Conservation (phyloP, 2,113 vertebrate genomes). For the Noctilio leporinus region DNA sequence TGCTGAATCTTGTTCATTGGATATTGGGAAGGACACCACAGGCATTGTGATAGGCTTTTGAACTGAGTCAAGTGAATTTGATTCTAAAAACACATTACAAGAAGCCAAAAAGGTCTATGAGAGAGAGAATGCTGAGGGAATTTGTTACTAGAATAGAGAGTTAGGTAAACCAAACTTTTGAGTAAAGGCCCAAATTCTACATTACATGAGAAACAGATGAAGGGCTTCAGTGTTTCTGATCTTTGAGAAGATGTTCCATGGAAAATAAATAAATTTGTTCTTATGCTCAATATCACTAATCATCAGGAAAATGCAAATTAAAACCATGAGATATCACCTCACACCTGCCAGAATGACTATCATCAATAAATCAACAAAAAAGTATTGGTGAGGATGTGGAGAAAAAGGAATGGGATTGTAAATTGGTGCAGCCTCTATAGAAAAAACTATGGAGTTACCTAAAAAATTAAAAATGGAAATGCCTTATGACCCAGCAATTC, state of each 20-base stretch:
- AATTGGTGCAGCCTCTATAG: not conserved
- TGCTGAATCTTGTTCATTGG: constrained; percentile 71
- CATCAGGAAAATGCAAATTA: not conserved
- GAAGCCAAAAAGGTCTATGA: constrained; percentile 27
- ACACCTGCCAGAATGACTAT: not conserved
- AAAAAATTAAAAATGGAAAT: not conserved
- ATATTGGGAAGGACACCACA: constrained; percentile 21
- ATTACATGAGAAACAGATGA: not conserved
- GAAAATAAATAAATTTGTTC: not conserved
- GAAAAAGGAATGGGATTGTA: not conserved
- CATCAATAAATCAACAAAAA: not conserved
- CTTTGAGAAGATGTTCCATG: not conserved
- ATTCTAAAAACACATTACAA: not conserved
- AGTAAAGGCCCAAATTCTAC: not conserved
- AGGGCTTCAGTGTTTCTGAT: not conserved
- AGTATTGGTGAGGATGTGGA: not conserved
- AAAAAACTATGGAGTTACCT: not conserved
- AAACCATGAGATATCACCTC: not conserved
- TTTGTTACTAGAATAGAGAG: not conserved
- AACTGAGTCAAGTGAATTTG: not conserved
- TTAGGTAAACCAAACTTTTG: not conserved
- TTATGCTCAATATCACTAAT: not conserved
- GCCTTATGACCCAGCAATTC: not conserved
- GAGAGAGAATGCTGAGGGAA: constrained; percentile 30
- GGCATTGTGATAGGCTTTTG: not conserved